These are phyloP conservation scores for Miniopterus natalensis DNA, from an alignment of 2,113 vertebrate genomes.

Conservation along the genomic window DNA sequence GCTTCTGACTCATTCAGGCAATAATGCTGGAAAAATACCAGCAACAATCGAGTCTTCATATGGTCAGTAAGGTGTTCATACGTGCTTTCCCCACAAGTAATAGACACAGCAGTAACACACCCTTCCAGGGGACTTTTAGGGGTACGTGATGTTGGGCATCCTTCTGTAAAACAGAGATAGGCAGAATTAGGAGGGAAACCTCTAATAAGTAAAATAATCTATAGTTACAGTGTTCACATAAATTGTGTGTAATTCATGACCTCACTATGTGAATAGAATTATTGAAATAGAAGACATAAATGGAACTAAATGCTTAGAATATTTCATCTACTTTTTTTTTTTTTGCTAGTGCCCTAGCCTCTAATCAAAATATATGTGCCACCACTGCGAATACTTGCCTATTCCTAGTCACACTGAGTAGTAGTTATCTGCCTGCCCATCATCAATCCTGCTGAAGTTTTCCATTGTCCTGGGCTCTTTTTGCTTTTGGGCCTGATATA, in stretches of 20 bases:
- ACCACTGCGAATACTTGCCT: not conserved
- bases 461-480: not conserved
- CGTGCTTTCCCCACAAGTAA: not conserved
- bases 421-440: not conserved
- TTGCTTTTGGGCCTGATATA: not conserved
- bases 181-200: not conserved
- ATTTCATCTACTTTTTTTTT: not conserved
- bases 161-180: not conserved
- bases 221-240: not conserved
- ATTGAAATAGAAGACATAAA: not conserved
- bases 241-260: not conserved
- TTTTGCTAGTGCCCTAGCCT: not conserved
- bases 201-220: not conserved
- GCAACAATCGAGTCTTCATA: not conserved
- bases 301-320: not conserved
- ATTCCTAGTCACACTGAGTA: not conserved
- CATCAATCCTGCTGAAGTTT: not conserved
- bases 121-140: not conserved
- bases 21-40: not conserved
- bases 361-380: not conserved
- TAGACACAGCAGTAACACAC: not conserved
- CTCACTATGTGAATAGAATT: not conserved
- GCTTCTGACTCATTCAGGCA: not conserved
- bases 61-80: not conserved
- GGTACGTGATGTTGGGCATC: rapidly evolving